Evolutionary conservation across 2,797 vertebrate species (phyloP).

Genomic region (Gouania willdenowi): DNA sequence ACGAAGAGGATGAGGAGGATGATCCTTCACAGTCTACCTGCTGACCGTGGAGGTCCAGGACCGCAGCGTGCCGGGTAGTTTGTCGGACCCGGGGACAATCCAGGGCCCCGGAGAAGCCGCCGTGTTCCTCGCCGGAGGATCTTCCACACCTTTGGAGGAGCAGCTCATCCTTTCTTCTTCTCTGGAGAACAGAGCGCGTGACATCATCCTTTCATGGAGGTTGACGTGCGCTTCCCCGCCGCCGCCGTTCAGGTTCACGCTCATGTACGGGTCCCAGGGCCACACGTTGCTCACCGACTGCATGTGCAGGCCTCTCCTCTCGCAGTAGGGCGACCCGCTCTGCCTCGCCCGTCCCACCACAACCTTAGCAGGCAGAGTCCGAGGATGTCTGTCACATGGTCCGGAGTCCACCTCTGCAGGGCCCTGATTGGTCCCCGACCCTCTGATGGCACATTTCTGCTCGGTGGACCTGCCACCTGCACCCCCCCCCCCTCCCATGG

Average conservation of each 20-base stretch:
- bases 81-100: slow-evolving; percentile 88
- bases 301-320: slow-evolving; percentile 73
- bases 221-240: slow-evolving; percentile 59
- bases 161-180: slow-evolving; percentile 70
- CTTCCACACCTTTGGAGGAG: slow-evolving; percentile 65
- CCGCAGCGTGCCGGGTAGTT: slow-evolving; percentile 84
- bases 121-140: slow-evolving; percentile 74
- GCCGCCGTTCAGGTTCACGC: slow-evolving; percentile 64
- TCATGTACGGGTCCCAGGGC: slow-evolving; percentile 70
- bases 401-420: slow-evolving; percentile 63
- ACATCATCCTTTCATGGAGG: slow-evolving; percentile 77
- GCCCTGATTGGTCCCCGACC: slow-evolving; percentile 68
- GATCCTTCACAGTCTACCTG: slow-evolving; percentile 82
- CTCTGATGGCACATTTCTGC: slow-evolving; percentile 77
- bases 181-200: slow-evolving; percentile 66
- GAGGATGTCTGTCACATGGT: slow-evolving; percentile 65
- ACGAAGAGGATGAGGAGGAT: slow-evolving; percentile 56
- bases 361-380: slow-evolving; percentile 74
- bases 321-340: slow-evolving; percentile 71
- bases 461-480: slow-evolving; percentile 87
- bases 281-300: slow-evolving; percentile 62
- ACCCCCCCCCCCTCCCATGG: slow-evolving; percentile 68
- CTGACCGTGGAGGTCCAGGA: slow-evolving; percentile 89
- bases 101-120: slow-evolving; percentile 85
- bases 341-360: slow-evolving; percentile 63